Conservation (phyloP, 92 coral and sea anemone genomes). For the Isaurus tuberculatus region DNA sequence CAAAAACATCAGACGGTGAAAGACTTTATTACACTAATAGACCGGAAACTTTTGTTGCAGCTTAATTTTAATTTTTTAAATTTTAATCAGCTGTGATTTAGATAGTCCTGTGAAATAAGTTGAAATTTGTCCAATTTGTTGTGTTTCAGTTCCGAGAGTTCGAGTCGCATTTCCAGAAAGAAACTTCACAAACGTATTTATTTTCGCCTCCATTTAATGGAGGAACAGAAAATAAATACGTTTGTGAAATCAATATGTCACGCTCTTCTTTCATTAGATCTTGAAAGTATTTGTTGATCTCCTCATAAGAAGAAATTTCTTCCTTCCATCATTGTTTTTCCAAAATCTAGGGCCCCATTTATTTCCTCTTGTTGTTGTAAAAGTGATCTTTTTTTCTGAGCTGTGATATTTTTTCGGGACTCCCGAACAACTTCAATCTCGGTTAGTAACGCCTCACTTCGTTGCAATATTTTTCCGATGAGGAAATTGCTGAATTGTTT, state of each 20-base stretch:
- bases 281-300: neutral
- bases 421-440: neutral
- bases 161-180: too few relatives aligned
- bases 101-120: neutral
- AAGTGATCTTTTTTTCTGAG: too few relatives aligned
- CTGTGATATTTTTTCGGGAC: neutral
- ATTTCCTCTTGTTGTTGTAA: too few relatives aligned
- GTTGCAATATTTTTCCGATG: too few relatives aligned
- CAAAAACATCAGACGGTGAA: too few relatives aligned
- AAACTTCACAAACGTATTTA: neutral
- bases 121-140: too few relatives aligned
- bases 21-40: neutral
- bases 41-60: neutral
- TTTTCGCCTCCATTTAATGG: constrained; percentile 12
- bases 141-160: too few relatives aligned
- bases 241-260: neutral
- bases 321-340: too few relatives aligned
- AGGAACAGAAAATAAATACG: too few relatives aligned
- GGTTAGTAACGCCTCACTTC: neutral
- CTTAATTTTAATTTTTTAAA: neutral
- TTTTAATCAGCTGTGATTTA: neutral
- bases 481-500: too few relatives aligned
- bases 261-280: neutral
- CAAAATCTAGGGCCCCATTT: too few relatives aligned
- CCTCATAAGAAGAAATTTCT: too few relatives aligned